These are phyloP conservation scores for Pseudochirops corinnae DNA, from an alignment of 2,797 vertebrate genomes.

Conservation along the genomic window DNA sequence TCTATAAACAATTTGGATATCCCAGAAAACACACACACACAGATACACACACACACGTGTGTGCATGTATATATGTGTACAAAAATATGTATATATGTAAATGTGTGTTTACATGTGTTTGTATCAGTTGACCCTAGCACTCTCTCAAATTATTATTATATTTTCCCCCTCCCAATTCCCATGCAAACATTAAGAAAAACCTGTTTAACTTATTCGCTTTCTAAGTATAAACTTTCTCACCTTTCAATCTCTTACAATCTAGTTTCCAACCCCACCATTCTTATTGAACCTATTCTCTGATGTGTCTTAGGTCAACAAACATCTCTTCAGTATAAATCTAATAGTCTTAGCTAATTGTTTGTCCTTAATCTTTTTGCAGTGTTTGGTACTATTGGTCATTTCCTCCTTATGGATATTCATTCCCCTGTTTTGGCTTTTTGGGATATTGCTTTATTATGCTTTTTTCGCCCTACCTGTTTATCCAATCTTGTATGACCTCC, in stretches of 20 bases:
- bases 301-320: not conserved
- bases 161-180: not conserved
- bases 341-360: not conserved
- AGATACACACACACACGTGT: too few species aligned
- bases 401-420: too few species aligned
- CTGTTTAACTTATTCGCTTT: not conserved
- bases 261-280: not conserved
- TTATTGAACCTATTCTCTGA: not conserved
- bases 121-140: not conserved
- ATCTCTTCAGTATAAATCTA: not conserved
- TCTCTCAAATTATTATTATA: not conserved
- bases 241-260: not conserved
- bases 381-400: too few species aligned
- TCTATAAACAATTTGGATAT: too few species aligned
- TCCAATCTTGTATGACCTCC: too few species aligned
- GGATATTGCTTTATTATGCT: too few species aligned
- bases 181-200: not conserved
- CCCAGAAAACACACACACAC: too few species aligned
- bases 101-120: too few species aligned
- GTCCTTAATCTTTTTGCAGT: not conserved
- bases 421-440: too few species aligned
- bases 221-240: not conserved
- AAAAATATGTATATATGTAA: too few species aligned
- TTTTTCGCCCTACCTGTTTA: too few species aligned
- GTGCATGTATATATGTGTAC: too few species aligned